Evolutionary conservation across 2,797 vertebrate species (phyloP).

Genomic region (Parauchenoglanis punctatus): DNA sequence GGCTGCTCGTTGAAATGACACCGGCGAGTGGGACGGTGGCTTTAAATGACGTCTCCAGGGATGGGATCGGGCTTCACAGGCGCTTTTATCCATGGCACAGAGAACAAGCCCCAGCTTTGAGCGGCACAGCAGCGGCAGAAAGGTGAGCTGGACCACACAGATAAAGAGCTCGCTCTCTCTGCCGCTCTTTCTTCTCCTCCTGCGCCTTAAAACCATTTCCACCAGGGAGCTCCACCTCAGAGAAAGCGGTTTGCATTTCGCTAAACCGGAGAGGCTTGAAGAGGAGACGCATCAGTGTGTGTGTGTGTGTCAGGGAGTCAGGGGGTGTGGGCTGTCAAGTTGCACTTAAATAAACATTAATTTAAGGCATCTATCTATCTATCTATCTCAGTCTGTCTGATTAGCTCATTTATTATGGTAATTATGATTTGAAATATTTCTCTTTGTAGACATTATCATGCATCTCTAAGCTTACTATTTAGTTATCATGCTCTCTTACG

Average conservation of each 20-base stretch:
- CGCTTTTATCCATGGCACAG: constrained; percentile 83
- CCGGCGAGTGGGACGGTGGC: constrained; percentile 62
- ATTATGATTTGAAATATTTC: background rate
- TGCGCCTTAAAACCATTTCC: constrained; percentile 60
- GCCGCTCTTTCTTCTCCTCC: constrained; percentile 65
- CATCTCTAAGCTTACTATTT: background rate
- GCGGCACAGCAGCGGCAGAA: constrained; percentile 70
- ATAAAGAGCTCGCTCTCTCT: constrained; percentile 89
- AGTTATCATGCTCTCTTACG: too few relatives aligned
- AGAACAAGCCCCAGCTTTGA: constrained; percentile 85
- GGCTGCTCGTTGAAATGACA: constrained; percentile 63
- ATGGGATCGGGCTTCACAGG: constrained; percentile 86
- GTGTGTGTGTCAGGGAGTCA: background rate
- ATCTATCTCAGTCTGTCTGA: background rate
- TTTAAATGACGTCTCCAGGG: constrained; percentile 85
- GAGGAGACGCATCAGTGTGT: constrained; percentile 33
- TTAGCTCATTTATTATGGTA: background rate
- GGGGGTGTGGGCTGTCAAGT: constrained; percentile 1
- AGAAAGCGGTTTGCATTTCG: constrained; percentile 51
- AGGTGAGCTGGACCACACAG: constrained; percentile 91
- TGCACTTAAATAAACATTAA: background rate
- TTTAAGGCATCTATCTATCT: background rate
- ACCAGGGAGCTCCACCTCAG: constrained; percentile 74
- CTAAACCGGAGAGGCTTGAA: constrained; percentile 37
- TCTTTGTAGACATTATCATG: background rate